Conservation (phyloP, 1,140 invertebrate species). For the Popillia japonica region DNA sequence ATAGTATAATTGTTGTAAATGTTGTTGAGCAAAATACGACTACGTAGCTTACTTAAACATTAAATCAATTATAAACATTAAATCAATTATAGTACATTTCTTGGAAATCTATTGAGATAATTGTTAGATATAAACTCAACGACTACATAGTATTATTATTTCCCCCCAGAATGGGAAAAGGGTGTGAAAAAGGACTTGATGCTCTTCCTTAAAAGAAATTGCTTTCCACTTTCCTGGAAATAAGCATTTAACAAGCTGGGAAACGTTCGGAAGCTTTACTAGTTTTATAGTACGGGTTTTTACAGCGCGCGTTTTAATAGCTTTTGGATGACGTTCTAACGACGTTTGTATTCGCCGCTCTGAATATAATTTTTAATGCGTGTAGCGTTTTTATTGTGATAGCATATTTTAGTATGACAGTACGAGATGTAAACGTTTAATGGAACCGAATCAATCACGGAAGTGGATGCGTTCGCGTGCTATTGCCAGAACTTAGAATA, state of each 20-base stretch:
- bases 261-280: neutral
- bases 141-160: neutral
- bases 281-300: neutral
- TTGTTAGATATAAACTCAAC: neutral
- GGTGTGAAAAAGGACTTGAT: conserved; percentile 2
- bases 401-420: neutral
- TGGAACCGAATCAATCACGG: conserved; percentile 9
- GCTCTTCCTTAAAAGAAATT: conserved; percentile 20
- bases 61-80: no score
- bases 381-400: neutral
- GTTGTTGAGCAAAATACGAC: no score
- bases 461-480: neutral
- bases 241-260: conserved; percentile 4
- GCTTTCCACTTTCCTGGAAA: conserved; percentile 21
- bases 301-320: neutral
- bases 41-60: no score
- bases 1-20: no score
- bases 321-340: conserved; percentile 17
- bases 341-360: neutral
- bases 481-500: neutral
- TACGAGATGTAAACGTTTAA: neutral
- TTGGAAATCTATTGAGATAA: neutral
- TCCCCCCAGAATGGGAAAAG: neutral
- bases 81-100: no score
- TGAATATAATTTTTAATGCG: neutral